phyloP scores from a whole-genome alignment of 2,888 invertebrate species.

The Cephus rjabovi region DNA sequence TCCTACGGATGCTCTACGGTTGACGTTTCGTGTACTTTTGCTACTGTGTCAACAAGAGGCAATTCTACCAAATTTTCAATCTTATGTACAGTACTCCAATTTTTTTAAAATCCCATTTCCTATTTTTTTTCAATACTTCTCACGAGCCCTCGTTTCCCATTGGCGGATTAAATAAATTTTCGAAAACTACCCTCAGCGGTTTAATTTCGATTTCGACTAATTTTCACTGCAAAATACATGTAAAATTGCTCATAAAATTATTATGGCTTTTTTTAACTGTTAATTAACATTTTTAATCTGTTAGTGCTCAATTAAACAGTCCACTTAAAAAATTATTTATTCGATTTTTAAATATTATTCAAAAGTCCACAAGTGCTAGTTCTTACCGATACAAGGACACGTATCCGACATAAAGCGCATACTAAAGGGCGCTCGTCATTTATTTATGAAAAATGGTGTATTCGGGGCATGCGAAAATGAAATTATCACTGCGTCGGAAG shows the following conservation, averaged over 20 bases:
- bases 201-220: not conserved
- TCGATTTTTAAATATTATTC: not conserved
- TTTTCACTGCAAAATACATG: not conserved
- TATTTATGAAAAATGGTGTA: constrained; percentile 46
- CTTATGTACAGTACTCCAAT: not conserved
- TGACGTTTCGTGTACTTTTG: not conserved
- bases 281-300: not conserved
- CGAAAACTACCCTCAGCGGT: not conserved
- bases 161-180: not conserved
- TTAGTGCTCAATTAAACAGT: not conserved
- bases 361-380: not conserved
- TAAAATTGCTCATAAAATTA: not conserved
- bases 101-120: not conserved
- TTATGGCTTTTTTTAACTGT: not conserved
- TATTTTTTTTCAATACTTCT: not conserved
- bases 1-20: constrained; percentile 23
- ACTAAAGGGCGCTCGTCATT: constrained; percentile 30
- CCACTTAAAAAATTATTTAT: not conserved
- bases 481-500: constrained; percentile 36
- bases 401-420: constrained; percentile 21
- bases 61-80: not conserved
- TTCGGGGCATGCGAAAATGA: constrained; percentile 47
- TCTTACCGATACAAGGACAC: not conserved
- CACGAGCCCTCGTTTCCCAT: not conserved
- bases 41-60: not conserved